Base-by-base conservation (phyloP, 2,888 invertebrate genomes). In the Lapara coniferarum region DNA sequence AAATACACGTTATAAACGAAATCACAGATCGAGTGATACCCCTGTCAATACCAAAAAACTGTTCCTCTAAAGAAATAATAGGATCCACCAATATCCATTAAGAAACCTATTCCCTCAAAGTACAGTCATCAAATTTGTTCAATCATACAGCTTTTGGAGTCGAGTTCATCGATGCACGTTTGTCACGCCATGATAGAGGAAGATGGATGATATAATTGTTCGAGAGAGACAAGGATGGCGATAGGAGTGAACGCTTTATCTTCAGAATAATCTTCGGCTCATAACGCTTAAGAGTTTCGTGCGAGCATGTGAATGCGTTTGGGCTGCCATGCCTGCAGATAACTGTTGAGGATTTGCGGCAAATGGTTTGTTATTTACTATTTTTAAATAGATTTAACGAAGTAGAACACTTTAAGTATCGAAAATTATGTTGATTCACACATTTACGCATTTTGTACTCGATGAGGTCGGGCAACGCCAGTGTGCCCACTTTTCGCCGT, bases 121-220 rank as follows among this genome's bases (percentile, higher is more conserved):
- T 63, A 63, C 63, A 72, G 74, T 76, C 77, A 78, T 83, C 80
- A 81, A 83, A 84, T 83, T 83, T 81, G 84, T 87, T 82, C 82
- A 85, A 87, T 88, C 84, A 80, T 82, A 73, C 76, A 78, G 77
- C 76, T 73, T 71, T 70, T 72, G 72, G 72, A 70, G 63, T 49
- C 74, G 77, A 76, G 71, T 73, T 74, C 79, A 76, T 75, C 78
- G 80, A 89, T 80, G 82, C 76, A 72, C 73, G 75, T 82, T 85
- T 83, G 85, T 85, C 89, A 89, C 86, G 88, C 81, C 70, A 87
- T 78, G 77, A 67, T 56, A 71, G 78, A 86, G 49, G 66, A 75
- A 76, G 81, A 80, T 6, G 67, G 73, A 63, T 25, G 19, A 19
- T 46, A 69, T 19, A 7, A 58, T n/a, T 16, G 12, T 14, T 25